A percentile compares a stretch with the other conserved stretches of the same genome.
Evolutionary conservation across 1,140 invertebrate genomes (phyloP).

Genomic region (Campoletis sonorensis): DNA sequence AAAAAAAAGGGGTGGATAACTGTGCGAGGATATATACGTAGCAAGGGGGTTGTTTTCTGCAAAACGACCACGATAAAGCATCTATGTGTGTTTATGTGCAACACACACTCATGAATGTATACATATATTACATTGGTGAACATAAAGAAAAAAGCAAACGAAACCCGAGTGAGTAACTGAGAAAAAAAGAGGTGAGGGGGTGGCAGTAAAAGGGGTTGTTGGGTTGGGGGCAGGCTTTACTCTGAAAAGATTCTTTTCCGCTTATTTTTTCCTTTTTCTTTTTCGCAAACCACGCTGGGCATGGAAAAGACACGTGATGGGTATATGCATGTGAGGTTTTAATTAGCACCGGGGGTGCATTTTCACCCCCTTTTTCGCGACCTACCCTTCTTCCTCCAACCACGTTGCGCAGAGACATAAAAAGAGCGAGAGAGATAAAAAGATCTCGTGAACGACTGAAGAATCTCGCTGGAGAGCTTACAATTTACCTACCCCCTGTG

Average conservation of each 20-base stretch:
- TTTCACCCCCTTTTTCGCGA: conserved; percentile 29
- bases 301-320: conserved; percentile 51
- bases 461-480: conserved; percentile 59
- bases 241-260: conserved; percentile 56
- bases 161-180: conserved; percentile 26
- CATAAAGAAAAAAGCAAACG: conserved; percentile 33
- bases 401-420: conserved; percentile 10
- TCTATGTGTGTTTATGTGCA: background rate
- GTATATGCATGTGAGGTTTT: conserved; percentile 46
- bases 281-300: conserved; percentile 34
- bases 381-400: conserved; percentile 36
- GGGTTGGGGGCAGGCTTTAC: conserved; percentile 47
- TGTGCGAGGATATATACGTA: conserved; percentile 20
- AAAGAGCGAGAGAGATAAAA: conserved; percentile 26
- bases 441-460: conserved; percentile 47
- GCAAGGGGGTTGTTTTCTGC: conserved; percentile 36
- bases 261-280: conserved; percentile 49
- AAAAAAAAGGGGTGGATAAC: conserved; percentile 17
- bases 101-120: background rate
- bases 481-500: conserved; percentile 59
- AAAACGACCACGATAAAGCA: conserved; percentile 2
- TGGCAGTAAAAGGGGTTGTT: background rate
- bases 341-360: conserved; percentile 62
- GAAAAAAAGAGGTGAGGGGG: conserved; percentile 2
- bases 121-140: background rate